phyloP scores from a whole-genome alignment of 2,797 vertebrate genomes.

The Ataeniobius toweri region DNA sequence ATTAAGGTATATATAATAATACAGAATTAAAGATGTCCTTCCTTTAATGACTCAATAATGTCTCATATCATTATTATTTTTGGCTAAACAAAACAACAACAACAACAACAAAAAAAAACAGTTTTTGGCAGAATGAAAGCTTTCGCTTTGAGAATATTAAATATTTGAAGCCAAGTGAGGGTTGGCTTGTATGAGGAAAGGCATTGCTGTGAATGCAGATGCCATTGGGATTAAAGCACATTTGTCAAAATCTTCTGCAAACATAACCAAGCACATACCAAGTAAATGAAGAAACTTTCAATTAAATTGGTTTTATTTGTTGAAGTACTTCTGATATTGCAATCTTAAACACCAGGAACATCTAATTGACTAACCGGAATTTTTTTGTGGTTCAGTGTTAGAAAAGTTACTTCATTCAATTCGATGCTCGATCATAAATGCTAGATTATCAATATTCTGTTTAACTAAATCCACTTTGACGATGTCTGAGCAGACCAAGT shows the following conservation, averaged over 20 bases:
- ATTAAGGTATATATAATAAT: background rate
- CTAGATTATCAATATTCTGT: too few relatives aligned
- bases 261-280: slow-evolving; percentile 37
- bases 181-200: slow-evolving; percentile 29
- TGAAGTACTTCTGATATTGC: background rate
- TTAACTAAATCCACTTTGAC: too few relatives aligned
- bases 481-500: too few relatives aligned
- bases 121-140: slow-evolving; percentile 17
- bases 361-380: too few relatives aligned
- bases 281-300: slow-evolving; percentile 29
- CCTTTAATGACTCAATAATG: slow-evolving; percentile 17
- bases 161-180: slow-evolving; percentile 32
- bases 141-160: slow-evolving; percentile 29
- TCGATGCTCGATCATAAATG: too few relatives aligned
- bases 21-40: background rate
- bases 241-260: slow-evolving; percentile 34
- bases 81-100: background rate
- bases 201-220: slow-evolving; percentile 45
- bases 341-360: too few relatives aligned
- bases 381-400: too few relatives aligned
- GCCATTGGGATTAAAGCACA: slow-evolving; percentile 30
- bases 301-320: slow-evolving; percentile 3
- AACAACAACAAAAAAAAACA: slow-evolving; percentile 7
- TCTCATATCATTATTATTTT: slow-evolving; percentile 6
- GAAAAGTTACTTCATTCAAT: too few relatives aligned